phyloP scores from a whole-genome alignment of 2,888 invertebrate genomes.

The Tortrix viridana region DNA sequence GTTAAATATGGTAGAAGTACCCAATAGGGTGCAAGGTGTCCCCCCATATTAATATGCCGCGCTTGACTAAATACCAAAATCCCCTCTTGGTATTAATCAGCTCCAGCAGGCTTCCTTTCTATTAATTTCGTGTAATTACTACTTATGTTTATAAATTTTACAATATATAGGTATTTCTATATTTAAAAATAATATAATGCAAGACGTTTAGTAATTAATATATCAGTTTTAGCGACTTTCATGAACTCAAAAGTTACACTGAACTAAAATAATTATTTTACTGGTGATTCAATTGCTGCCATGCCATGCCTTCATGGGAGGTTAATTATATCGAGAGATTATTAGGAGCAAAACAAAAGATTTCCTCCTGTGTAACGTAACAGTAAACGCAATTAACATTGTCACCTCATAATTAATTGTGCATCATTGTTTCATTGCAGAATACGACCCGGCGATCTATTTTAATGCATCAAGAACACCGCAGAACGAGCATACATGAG shows the following conservation, averaged over 20 bases:
- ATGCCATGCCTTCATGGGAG: neutral
- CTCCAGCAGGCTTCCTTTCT: too few species aligned
- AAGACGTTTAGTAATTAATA: too few species aligned
- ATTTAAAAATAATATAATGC: too few species aligned
- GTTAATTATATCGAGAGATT: neutral
- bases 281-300: neutral
- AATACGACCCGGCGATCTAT: constrained; percentile 44
- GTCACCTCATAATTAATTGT: constrained; percentile 5
- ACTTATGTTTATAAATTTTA: too few species aligned
- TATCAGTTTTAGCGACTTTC: neutral
- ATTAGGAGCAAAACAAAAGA: neutral
- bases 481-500: constrained; percentile 54
- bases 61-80: too few species aligned
- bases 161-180: too few species aligned
- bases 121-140: too few species aligned
- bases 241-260: neutral
- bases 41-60: too few species aligned
- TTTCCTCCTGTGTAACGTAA: neutral
- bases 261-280: neutral
- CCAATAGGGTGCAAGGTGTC: too few species aligned
- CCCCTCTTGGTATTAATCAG: too few species aligned
- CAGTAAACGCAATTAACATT: neutral
- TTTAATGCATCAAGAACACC: constrained; percentile 72
- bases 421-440: constrained; percentile 51
- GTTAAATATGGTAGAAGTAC: too few species aligned